Evolutionary conservation across 2,888 invertebrate species (phyloP).

Genomic region (Brenthis ino): DNA sequence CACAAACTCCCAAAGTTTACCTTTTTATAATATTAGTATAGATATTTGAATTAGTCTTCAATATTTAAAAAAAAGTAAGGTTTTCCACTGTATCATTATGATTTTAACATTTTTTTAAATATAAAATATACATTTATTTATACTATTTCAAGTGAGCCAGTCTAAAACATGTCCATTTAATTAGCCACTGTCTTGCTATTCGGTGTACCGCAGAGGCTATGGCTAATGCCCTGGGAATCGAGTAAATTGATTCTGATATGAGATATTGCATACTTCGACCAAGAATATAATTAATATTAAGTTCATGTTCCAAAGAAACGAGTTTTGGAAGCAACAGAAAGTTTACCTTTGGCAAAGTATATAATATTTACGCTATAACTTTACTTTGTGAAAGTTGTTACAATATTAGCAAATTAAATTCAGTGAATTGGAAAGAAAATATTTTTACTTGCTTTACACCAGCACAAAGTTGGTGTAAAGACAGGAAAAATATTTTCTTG

Average conservation of each 20-base stretch:
- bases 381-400: neutral
- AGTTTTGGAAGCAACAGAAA: slow-evolving; percentile 5
- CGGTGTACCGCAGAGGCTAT: slow-evolving; percentile 36
- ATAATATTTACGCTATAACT: neutral
- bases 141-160: slow-evolving; percentile 14
- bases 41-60: too few species aligned
- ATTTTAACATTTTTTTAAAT: too few species aligned
- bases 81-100: too few species aligned
- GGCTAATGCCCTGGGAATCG: slow-evolving; percentile 32
- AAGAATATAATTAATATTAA: slow-evolving; percentile 27
- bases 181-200: slow-evolving; percentile 33
- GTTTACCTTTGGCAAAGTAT: slow-evolving; percentile 9
- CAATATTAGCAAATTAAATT: neutral
- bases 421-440: neutral
- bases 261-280: slow-evolving; percentile 35
- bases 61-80: too few species aligned
- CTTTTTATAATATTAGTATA: too few species aligned
- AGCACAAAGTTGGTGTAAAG: too few species aligned
- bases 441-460: too few species aligned
- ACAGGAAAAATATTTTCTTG: too few species aligned
- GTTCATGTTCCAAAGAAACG: slow-evolving; percentile 22
- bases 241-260: slow-evolving; percentile 37
- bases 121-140: slow-evolving; percentile 5
- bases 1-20: too few species aligned
- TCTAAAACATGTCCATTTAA: slow-evolving; percentile 37